Base-by-base conservation (phyloP, 1,140 invertebrate genomes). In the Drosophila kohkoa region DNA sequence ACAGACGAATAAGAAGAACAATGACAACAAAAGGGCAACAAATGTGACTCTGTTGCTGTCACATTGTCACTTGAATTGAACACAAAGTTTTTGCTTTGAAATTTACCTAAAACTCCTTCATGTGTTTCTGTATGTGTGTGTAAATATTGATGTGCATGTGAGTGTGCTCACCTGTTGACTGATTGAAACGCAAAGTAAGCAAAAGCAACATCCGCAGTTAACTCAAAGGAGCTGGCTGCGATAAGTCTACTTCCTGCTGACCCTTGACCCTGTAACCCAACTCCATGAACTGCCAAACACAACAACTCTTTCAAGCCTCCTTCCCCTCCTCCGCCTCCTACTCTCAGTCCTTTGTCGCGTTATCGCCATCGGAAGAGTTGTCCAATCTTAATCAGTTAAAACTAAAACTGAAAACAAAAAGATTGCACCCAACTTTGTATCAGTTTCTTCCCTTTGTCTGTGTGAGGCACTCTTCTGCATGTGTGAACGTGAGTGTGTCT, bases 61-160 rank as follows among this genome's bases (percentile, higher is more conserved):
- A 81, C 48, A 86, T 69, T 85, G 78, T 81, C 82, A 62, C 58
- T 62, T 38, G 60, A 77, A 78, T 86, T 71, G 52, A 81, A 81
- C 75, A 81, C 75, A 81, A 86, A 85, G 70, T 85, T 86, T 81
- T 68, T 28, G 49, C 70, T 85, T 81, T 86, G 62, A 72, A 75
- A 62, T 54, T 60, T 38, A n/a, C 3, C 55, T 25, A 48, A 46
- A 38, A 38, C 48, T 51, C 16, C 32, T 11, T 41, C 54, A 3
- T 35, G n/a, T 59, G n/a, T 16, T 3, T 16, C 7, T 46, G 5
- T n/a, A 32, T 11, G n/a, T 46, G 55, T 20, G 55, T 20, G 32
- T 49, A 16, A 1, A 16, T 1, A 6, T 35, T 13, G 7, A 7
- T 13, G 41, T 48, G 59, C 16, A 15, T 6, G 30, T 52, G 32